phyloP scores from a whole-genome alignment of 2,113 vertebrate genomes.

The Oncorhynchus tshawytscha region DNA sequence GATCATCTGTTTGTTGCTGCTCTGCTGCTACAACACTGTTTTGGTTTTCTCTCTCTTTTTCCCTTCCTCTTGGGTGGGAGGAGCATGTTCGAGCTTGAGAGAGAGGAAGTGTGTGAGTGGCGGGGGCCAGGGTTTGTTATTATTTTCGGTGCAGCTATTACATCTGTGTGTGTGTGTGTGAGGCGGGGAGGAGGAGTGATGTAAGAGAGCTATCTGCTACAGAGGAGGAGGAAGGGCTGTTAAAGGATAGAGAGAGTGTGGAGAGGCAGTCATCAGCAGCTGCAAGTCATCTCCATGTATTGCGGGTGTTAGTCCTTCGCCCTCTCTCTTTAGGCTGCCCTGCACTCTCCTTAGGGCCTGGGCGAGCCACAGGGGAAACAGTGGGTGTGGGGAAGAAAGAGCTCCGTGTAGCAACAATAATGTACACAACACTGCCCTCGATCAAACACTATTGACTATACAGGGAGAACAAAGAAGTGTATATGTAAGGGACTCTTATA shows the following conservation, averaged over 20 bases:
- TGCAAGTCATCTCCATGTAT: background rate
- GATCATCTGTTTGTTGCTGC: slow-evolving; percentile 9
- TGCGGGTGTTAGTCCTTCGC: background rate
- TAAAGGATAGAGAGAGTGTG: background rate
- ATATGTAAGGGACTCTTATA: too few relatives aligned
- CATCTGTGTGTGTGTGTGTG: slow-evolving; percentile 29
- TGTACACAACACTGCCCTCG: background rate
- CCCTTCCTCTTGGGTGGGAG: background rate
- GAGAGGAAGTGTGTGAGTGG: slow-evolving; percentile 17
- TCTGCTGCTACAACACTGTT: background rate
- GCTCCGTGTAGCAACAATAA: slow-evolving; percentile 7
- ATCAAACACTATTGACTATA: background rate
- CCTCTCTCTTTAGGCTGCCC: background rate
- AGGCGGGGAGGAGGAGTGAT: slow-evolving; percentile 7
- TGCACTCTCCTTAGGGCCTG: background rate
- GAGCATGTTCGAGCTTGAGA: slow-evolving; percentile 1
- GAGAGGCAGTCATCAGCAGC: background rate
- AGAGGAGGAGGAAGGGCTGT: background rate
- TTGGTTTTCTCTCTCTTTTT: slow-evolving; percentile 10
- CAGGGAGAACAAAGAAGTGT: too few relatives aligned
- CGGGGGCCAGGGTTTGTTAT: slow-evolving; percentile 52
- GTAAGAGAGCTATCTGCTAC: background rate
- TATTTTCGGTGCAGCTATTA: slow-evolving; percentile 59
- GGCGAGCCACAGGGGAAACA: background rate
- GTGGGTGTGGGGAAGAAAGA: background rate